phyloP scores from a whole-genome alignment of 2,113 vertebrate genomes.

The Platichthys stellatus region DNA sequence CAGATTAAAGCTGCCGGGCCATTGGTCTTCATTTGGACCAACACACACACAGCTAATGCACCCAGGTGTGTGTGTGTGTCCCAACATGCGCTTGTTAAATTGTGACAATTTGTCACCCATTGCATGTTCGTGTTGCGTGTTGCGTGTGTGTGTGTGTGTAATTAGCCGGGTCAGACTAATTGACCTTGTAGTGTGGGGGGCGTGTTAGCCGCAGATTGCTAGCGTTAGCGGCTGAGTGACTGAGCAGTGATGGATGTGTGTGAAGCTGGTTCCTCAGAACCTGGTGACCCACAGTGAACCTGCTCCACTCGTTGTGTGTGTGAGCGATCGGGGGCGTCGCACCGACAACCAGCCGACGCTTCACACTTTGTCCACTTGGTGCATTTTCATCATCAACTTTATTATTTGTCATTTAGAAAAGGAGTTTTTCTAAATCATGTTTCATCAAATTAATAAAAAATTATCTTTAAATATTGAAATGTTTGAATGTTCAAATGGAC shows the following conservation, averaged over 20 bases:
- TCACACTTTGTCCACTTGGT: too few relatives aligned
- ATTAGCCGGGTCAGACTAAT: slow-evolving; percentile 72
- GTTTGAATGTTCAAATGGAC: too few relatives aligned
- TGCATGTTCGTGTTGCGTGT: slow-evolving; percentile 28
- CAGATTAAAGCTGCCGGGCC: slow-evolving; percentile 86
- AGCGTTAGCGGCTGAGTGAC: slow-evolving; percentile 43
- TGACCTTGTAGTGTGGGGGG: slow-evolving; percentile 62
- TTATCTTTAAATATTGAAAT: too few relatives aligned
- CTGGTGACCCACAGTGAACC: too few relatives aligned
- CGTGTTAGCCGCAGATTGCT: slow-evolving; percentile 67
- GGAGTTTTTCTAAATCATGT: too few relatives aligned
- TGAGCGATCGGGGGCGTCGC: too few relatives aligned
- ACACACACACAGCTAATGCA: slow-evolving; percentile 85
- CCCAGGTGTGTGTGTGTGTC: slow-evolving; percentile 27
- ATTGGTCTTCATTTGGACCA: slow-evolving; percentile 93
- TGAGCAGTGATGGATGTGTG: slow-evolving; percentile 68
- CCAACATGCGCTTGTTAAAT: slow-evolving; percentile 11
- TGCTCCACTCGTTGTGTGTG: too few relatives aligned
- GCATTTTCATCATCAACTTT: too few relatives aligned
- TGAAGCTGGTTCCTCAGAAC: slow-evolving; percentile 37
- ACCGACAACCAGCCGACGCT: too few relatives aligned
- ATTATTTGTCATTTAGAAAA: too few relatives aligned
- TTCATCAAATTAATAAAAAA: too few relatives aligned
- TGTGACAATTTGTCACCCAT: slow-evolving; percentile 6
- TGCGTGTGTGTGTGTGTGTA: slow-evolving; percentile 14